Percentiles rank a stretch among this genome's conserved stretches.
These are phyloP conservation scores for Pungitius pungitius DNA, from an alignment of 2,113 vertebrate species.

Conservation along the genomic window DNA sequence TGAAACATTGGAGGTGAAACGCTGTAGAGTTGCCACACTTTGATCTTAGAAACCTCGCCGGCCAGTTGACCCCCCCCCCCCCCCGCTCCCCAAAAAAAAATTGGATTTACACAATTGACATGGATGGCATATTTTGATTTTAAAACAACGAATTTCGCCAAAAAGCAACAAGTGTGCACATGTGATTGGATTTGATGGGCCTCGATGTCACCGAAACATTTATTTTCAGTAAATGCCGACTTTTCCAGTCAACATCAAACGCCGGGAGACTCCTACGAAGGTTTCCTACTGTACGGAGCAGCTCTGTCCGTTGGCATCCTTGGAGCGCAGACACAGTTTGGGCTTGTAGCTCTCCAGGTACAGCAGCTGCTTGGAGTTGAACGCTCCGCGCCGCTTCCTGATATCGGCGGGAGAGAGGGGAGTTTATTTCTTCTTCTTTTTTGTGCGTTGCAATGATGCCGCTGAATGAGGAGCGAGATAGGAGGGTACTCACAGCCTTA, in stretches of 20 bases:
- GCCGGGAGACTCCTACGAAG: not conserved
- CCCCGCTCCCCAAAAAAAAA: too few relatives aligned
- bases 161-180: too few relatives aligned
- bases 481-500: slow-evolving; percentile 90
- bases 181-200: not conserved
- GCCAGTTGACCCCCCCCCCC: too few relatives aligned
- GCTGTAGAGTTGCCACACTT: too few relatives aligned
- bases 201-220: not conserved
- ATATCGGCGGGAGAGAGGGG: not conserved
- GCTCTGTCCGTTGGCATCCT: slow-evolving; percentile 90
- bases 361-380: slow-evolving; percentile 98
- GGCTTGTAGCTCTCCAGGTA: slow-evolving; percentile 98
- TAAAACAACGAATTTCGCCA: too few relatives aligned
- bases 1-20: too few relatives aligned
- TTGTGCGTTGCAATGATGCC: not conserved
- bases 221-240: not conserved
- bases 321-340: slow-evolving; percentile 94
- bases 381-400: slow-evolving; percentile 96
- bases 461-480: not conserved
- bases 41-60: too few relatives aligned
- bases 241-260: slow-evolving; percentile 1
- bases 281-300: slow-evolving; percentile 79
- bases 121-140: too few relatives aligned
- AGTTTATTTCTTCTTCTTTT: too few relatives aligned
- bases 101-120: too few relatives aligned